Conservation (phyloP, 2,888 invertebrate genomes). For the Cheilosia urbana region DNA sequence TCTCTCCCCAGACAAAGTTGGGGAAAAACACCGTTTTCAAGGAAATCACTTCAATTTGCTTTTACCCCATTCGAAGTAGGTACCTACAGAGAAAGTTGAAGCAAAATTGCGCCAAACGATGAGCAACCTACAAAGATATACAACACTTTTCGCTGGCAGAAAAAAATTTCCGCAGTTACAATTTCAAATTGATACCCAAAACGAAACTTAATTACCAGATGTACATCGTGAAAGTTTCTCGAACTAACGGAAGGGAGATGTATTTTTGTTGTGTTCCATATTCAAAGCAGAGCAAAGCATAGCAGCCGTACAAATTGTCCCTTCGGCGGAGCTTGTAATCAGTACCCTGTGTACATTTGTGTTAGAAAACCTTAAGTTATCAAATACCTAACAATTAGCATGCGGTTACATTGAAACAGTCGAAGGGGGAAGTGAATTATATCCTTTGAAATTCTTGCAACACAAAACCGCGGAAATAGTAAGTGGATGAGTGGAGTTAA, state of each 20-base stretch:
- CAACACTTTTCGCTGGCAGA: conserved; percentile 1
- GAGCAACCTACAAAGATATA: conserved; percentile 21
- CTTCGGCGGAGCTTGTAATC: conserved; percentile 13
- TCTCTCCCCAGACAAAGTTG: not conserved
- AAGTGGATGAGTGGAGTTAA: no score
- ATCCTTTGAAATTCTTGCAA: no score
- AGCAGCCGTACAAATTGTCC: not conserved
- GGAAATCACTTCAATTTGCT: not conserved
- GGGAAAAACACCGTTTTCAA: not conserved
- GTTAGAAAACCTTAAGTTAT: conserved; percentile 18
- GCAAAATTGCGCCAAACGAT: not conserved
- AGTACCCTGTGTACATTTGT: conserved; percentile 13
- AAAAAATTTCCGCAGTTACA: conserved; percentile 41
- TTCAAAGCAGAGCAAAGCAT: no score
- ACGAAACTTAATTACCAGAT: conserved; percentile 45
- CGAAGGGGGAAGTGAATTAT: not conserved
- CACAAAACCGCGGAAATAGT: no score
- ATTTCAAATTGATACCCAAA: conserved; percentile 51
- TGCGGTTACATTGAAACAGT: not conserved
- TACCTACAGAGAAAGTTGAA: not conserved
- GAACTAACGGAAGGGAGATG: not conserved
- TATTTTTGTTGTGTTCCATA: not conserved
- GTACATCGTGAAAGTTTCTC: conserved; percentile 25
- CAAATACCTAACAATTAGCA: no score
- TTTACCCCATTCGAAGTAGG: not conserved